Percentiles rank a stretch among this genome's conserved stretches.
These are phyloP conservation scores for Axinella damicornis DNA, from an alignment of 37 sponge, comb jelly and placozoan species.

Conservation along the genomic window DNA sequence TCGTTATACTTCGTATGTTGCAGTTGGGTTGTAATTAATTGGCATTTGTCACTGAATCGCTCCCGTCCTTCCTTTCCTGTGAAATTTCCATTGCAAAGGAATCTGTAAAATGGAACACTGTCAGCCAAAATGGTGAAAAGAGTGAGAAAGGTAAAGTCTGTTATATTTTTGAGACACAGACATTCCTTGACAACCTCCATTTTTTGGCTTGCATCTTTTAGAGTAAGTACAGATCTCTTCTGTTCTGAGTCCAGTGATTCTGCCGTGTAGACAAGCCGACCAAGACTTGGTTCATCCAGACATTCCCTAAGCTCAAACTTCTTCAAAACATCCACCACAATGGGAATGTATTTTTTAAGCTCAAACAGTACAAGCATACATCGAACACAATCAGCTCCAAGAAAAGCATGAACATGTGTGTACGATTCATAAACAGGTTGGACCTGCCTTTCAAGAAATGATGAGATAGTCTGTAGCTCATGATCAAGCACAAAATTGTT, in stretches of 20 bases:
- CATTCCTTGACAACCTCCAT: background rate
- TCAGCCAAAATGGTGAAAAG: too few species aligned
- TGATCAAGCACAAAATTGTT: background rate
- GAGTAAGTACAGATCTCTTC: background rate
- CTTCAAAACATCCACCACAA: background rate
- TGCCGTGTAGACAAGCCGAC: background rate
- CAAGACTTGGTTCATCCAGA: background rate
- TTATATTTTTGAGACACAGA: background rate
- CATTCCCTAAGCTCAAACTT: background rate
- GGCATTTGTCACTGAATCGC: background rate
- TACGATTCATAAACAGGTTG: too few species aligned
- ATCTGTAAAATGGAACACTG: too few species aligned
- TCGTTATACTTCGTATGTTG: conserved; percentile 5
- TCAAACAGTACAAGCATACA: background rate
- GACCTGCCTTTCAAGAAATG: background rate
- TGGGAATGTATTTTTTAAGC: background rate
- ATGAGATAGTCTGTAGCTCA: background rate
- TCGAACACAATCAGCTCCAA: background rate
- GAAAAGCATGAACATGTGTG: too few species aligned
- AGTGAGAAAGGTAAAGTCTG: background rate
- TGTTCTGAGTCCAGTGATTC: background rate
- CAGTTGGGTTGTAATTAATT: background rate
- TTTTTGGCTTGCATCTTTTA: background rate
- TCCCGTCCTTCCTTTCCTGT: background rate
- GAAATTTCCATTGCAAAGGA: background rate